phyloP scores from a whole-genome alignment of 1,140 invertebrate species.

The Calliphora vicina region DNA sequence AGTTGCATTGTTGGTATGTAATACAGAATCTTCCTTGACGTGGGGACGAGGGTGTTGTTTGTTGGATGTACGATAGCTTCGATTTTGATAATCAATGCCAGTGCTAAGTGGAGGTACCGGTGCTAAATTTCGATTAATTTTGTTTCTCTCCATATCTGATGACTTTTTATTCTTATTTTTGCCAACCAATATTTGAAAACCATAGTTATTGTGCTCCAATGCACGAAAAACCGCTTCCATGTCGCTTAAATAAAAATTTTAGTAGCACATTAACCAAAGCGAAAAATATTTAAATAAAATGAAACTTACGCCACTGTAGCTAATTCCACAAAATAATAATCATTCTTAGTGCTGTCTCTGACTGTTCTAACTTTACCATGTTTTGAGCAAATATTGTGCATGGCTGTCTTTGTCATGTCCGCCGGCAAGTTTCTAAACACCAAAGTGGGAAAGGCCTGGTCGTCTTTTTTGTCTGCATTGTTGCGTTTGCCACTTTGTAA shows the following conservation, averaged over 20 bases:
- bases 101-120: not conserved
- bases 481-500: not conserved
- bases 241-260: conserved; percentile 8
- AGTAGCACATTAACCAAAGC: not conserved
- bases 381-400: conserved; percentile 32
- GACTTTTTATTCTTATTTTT: conserved; percentile 28
- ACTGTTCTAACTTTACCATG: conserved; percentile 26
- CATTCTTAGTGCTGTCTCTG: conserved; percentile 29
- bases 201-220: conserved; percentile 36
- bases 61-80: not conserved
- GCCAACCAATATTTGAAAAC: conserved; percentile 36
- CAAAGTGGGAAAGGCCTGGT: not conserved
- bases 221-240: conserved; percentile 37
- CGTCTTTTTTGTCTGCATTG: not conserved
- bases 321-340: conserved; percentile 37
- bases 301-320: conserved; percentile 39
- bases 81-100: conserved; percentile 20
- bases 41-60: not conserved
- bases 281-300: not conserved
- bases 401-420: conserved; percentile 18
- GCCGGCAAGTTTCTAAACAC: conserved; percentile 27
- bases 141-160: not conserved
- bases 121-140: not conserved
- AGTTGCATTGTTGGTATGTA: not conserved
- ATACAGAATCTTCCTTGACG: not conserved